phyloP scores from a whole-genome alignment of 1,140 invertebrate genomes.

The Helicorthomorpha holstii region DNA sequence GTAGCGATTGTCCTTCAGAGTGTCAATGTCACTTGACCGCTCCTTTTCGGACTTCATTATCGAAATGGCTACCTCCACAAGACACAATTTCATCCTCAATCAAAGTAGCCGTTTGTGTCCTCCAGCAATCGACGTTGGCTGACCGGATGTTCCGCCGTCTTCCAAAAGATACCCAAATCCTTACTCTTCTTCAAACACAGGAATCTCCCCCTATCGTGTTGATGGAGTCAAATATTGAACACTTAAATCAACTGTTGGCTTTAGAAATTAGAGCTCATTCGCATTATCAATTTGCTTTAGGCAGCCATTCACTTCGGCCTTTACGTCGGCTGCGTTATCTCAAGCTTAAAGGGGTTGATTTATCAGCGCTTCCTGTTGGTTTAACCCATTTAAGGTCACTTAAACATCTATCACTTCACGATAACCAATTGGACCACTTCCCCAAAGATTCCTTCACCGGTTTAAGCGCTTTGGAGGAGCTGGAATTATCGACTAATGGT shows the following conservation, averaged over 20 bases:
- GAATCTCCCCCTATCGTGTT: constrained; percentile 25
- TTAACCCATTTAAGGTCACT: background rate
- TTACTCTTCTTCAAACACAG: constrained; percentile 33
- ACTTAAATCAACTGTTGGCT: constrained; percentile 34
- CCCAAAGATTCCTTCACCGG: constrained; percentile 1
- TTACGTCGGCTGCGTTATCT: background rate
- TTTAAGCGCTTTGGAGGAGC: background rate
- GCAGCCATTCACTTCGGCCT: background rate
- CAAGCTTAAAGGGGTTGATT: background rate
- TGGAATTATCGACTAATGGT: constrained; percentile 17
- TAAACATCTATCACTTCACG: background rate
- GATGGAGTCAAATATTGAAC: constrained; percentile 29
- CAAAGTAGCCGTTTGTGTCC: too few species aligned
- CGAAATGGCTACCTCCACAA: too few species aligned
- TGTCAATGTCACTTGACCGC: too few species aligned
- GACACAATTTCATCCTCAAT: too few species aligned
- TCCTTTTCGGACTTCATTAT: too few species aligned
- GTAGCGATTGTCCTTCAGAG: too few species aligned
- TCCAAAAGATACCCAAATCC: too few species aligned
- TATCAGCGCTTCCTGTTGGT: background rate
- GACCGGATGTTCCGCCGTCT: too few species aligned
- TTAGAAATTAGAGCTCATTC: constrained; percentile 39
- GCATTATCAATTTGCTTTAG: constrained; percentile 3
- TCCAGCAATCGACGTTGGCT: too few species aligned
- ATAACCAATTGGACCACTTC: background rate